Percentiles rank a stretch among this genome's conserved stretches.
Evolutionary conservation across 2,113 vertebrate genomes (phyloP).

Genomic region (Gnathonemus echidnorhynchus): DNA sequence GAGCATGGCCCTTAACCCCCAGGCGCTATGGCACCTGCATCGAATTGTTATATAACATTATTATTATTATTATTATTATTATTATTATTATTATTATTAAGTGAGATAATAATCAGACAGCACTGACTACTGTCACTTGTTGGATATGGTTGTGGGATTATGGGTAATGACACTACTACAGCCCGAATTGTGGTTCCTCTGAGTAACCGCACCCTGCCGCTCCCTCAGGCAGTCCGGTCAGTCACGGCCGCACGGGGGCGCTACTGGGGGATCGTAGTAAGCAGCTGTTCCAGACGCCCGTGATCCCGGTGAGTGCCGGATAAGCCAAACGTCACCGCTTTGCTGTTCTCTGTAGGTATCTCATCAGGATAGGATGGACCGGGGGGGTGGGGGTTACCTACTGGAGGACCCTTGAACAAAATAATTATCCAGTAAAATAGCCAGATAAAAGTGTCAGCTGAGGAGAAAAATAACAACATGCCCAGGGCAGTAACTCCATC

Average conservation of each 20-base stretch:
- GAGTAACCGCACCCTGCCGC: background rate
- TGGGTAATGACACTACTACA: background rate
- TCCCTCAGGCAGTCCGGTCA: constrained; percentile 69
- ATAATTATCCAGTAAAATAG: background rate
- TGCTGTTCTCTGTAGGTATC: background rate
- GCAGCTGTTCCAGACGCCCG: constrained; percentile 75
- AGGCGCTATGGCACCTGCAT: background rate
- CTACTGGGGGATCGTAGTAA: constrained; percentile 76
- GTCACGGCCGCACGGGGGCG: constrained; percentile 68
- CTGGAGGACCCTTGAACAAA: background rate
- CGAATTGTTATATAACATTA: background rate
- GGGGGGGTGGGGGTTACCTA: background rate
- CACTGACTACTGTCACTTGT: background rate
- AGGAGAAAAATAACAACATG: background rate
- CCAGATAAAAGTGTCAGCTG: background rate
- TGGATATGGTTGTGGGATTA: background rate
- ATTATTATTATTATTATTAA: background rate
- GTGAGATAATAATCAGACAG: background rate
- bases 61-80: background rate
- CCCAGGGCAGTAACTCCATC: background rate
- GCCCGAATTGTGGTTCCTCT: background rate
- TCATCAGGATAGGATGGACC: background rate
- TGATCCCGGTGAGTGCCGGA: constrained; percentile 68
- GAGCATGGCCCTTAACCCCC: background rate
- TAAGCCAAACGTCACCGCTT: background rate